Evolutionary conservation across 2,888 invertebrate genomes (phyloP).

Genomic region (Ferrisia virgata): DNA sequence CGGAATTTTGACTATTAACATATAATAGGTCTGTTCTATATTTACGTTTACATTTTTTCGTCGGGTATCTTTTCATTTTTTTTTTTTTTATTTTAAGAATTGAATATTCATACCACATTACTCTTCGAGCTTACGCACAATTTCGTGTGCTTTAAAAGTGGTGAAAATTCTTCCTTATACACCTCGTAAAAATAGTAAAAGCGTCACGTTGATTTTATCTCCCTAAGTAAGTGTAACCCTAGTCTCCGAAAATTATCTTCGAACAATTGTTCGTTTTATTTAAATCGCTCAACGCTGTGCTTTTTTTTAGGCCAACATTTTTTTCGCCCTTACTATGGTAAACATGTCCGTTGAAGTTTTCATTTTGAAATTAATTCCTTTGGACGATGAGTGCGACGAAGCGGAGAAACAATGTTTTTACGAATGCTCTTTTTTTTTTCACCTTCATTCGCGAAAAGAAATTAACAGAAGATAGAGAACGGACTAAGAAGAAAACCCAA

Average conservation of each 20-base stretch:
- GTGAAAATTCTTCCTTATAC: background rate
- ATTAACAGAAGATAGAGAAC: background rate
- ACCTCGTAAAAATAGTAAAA: background rate
- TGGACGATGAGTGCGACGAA: background rate
- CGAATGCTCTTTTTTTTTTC: background rate
- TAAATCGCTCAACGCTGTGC: background rate
- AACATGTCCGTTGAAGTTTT: background rate
- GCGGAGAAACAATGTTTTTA: background rate
- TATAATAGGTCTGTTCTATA: no score
- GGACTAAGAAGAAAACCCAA: no score
- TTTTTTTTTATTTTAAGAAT: background rate
- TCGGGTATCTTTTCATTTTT: background rate
- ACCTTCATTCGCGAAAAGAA: background rate
- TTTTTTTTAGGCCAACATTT: background rate
- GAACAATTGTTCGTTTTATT: background rate
- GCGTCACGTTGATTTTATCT: background rate
- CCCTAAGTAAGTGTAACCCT: background rate
- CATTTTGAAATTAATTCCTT: background rate
- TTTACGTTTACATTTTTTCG: background rate
- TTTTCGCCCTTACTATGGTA: background rate
- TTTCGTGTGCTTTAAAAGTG: background rate
- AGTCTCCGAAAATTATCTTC: background rate
- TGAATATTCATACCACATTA: background rate
- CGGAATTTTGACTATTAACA: no score
- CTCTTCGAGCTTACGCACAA: background rate